Conservation (phyloP, 2,888 invertebrate genomes). For the Drosophila prostipennis region DNA sequence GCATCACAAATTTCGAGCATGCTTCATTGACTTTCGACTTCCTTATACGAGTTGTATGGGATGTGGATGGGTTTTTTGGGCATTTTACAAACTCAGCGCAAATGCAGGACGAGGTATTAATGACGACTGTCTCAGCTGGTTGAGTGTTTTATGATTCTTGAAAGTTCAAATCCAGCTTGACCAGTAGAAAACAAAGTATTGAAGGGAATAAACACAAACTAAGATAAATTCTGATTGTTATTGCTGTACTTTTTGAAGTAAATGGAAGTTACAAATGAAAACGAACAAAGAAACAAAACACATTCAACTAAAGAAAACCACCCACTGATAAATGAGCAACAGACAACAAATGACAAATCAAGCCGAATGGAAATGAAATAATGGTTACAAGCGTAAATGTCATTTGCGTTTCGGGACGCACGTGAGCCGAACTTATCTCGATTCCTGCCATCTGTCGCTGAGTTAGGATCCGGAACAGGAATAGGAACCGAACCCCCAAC, state of each 20-base stretch:
- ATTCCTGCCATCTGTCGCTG: constrained; percentile 48
- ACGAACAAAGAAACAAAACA: background rate
- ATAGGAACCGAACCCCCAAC: constrained; percentile 12
- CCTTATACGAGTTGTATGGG: constrained; percentile 50
- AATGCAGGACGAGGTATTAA: constrained; percentile 66
- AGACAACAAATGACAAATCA: constrained; percentile 46
- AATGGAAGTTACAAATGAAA: too few species aligned
- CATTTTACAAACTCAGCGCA: constrained; percentile 65
- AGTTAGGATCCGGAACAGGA: constrained; percentile 41
- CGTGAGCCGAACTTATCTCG: constrained; percentile 67
- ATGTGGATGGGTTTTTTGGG: constrained; percentile 34
- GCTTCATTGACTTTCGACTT: constrained; percentile 74
- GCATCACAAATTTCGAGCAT: constrained; percentile 66
- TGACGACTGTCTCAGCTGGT: constrained; percentile 45
- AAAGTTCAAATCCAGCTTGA: constrained; percentile 4
- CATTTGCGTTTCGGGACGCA: constrained; percentile 52
- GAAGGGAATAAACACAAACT: background rate
- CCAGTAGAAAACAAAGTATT: background rate
- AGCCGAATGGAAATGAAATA: constrained; percentile 49
- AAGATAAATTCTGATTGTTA: too few species aligned
- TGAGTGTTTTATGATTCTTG: constrained; percentile 6
- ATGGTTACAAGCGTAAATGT: constrained; percentile 57
- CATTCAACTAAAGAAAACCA: constrained; percentile 10
- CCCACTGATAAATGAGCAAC: constrained; percentile 22
- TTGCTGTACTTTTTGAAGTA: background rate